A percentile compares a stretch with the other conserved stretches of the same genome.
Conservation (phyloP, 2,113 vertebrate genomes). For the Stegostoma tigrinum region DNA sequence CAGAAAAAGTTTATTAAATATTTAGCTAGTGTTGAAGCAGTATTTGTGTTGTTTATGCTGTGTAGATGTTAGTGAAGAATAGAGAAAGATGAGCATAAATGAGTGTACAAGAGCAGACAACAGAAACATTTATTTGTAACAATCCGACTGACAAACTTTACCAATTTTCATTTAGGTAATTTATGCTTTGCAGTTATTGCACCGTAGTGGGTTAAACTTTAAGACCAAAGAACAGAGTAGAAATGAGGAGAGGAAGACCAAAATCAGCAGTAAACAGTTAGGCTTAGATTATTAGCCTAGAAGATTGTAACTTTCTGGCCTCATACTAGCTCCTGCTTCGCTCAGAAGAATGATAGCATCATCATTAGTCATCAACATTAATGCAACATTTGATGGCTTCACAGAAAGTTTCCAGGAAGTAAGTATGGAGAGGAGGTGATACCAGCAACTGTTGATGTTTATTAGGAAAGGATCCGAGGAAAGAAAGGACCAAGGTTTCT, state of each 20-base stretch:
- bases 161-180: neutral
- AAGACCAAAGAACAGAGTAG: neutral
- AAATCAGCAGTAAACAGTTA: neutral
- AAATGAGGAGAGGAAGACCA: too few species aligned
- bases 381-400: neutral
- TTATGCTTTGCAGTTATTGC: neutral
- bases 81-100: conserved; percentile 1
- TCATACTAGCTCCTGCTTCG: neutral
- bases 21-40: neutral
- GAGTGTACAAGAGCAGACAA: neutral
- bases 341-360: neutral
- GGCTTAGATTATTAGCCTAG: neutral
- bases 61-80: neutral
- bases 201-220: neutral
- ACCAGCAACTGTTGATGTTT: neutral
- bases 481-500: neutral
- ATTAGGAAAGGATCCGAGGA: neutral
- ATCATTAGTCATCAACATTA: too few species aligned
- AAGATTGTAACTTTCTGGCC: neutral
- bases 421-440: neutral
- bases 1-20: neutral
- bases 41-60: neutral
- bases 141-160: neutral
- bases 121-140: neutral
- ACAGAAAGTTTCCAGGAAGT: too few species aligned